Percentiles rank a stretch among this genome's conserved stretches.
Conservation (phyloP, 2,888 invertebrate species). For the Dicranocentrus wangi region DNA sequence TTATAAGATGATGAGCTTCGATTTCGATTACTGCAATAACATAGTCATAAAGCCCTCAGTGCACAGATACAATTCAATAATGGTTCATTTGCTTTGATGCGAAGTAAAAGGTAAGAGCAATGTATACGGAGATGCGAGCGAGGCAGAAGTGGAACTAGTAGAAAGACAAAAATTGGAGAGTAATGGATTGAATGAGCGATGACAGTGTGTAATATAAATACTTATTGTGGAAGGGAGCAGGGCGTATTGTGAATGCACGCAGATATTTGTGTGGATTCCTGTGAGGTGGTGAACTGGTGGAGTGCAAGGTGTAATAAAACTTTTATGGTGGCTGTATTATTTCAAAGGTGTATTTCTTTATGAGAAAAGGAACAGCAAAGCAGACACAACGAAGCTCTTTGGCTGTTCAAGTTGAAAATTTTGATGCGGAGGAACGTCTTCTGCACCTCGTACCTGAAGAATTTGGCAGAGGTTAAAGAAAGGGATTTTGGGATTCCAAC, state of each 20-base stretch:
- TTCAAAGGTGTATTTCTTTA: background rate
- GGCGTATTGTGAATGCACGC: background rate
- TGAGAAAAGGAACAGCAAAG: conserved; percentile 9
- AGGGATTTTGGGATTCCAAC: too few species aligned
- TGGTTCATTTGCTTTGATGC: conserved; percentile 11
- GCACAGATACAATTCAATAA: conserved; percentile 8
- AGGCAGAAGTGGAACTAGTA: background rate
- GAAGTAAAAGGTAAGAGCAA: conserved; percentile 1
- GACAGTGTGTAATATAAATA: background rate
- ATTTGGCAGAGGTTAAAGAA: too few species aligned
- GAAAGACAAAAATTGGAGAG: background rate
- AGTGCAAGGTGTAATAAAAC: conserved; percentile 38
- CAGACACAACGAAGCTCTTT: too few species aligned
- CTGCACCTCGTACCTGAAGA: too few species aligned
- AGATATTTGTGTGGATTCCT: conserved; percentile 29
- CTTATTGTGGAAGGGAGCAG: background rate
- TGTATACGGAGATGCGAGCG: background rate
- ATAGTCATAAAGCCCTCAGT: background rate
- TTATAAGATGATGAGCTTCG: conserved; percentile 2
- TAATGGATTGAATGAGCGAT: too few species aligned
- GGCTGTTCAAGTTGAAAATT: too few species aligned
- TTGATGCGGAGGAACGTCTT: too few species aligned
- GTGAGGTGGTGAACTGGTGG: conserved; percentile 12
- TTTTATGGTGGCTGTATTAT: conserved; percentile 49
- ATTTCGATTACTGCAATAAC: conserved; percentile 16